Percentiles rank a stretch among this genome's conserved stretches.
These are phyloP conservation scores for Drosophila formosana DNA, from an alignment of 2,888 invertebrate species.

Conservation along the genomic window DNA sequence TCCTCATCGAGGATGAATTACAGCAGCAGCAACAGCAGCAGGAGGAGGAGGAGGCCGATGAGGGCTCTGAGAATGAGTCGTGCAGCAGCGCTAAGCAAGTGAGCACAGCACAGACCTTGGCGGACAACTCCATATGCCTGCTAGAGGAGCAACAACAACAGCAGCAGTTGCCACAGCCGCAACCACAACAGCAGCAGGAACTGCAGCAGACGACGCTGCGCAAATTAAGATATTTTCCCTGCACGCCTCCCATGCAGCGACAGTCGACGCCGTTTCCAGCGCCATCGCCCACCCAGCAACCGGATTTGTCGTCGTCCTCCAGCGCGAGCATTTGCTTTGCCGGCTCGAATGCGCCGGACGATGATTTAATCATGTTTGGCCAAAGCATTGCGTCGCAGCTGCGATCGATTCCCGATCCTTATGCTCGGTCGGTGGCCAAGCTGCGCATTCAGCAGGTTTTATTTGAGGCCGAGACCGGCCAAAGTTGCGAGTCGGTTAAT, in stretches of 20 bases:
- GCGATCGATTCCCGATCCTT: constrained; percentile 72
- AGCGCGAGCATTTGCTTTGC: constrained; percentile 25
- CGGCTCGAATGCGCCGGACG: constrained; percentile 41
- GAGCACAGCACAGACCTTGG: constrained; percentile 30
- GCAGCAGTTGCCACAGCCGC: constrained; percentile 18
- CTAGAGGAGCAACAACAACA: constrained; percentile 41
- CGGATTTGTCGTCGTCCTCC: constrained; percentile 20
- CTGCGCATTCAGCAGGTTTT: constrained; percentile 82
- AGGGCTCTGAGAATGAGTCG: constrained; percentile 17
- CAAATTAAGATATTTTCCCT: constrained; percentile 32
- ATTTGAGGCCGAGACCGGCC: constrained; percentile 82
- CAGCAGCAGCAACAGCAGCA: constrained; percentile 19
- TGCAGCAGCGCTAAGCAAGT: constrained; percentile 2
- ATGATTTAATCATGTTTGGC: constrained; percentile 75
- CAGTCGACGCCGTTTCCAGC: constrained; percentile 43
- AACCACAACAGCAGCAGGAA: constrained; percentile 24
- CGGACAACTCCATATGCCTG: constrained; percentile 48
- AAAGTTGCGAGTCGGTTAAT: constrained; percentile 47
- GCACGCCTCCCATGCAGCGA: constrained; percentile 4
- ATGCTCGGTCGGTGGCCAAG: constrained; percentile 80
- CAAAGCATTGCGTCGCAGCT: constrained; percentile 79
- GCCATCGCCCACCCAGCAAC: constrained; percentile 40
- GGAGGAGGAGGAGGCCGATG: constrained; percentile 24
- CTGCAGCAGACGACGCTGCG: constrained; percentile 22
- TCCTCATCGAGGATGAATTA: constrained; percentile 53